These are phyloP conservation scores for Enteromius anoplus DNA, from an alignment of 2,797 vertebrate species.

Conservation along the genomic window DNA sequence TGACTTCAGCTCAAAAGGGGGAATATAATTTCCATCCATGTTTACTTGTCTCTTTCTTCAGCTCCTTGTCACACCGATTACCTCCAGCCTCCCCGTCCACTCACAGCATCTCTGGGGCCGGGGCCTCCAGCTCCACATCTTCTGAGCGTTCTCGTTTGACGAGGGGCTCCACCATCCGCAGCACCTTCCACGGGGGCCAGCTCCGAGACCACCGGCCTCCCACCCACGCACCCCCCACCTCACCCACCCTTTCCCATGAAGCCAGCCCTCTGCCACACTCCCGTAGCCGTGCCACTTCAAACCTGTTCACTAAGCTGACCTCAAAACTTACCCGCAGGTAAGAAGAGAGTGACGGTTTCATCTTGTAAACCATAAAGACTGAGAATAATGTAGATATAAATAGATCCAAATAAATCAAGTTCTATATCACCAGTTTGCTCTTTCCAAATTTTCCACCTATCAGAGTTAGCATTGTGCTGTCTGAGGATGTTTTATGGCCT, in stretches of 20 bases:
- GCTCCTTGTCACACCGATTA: slow-evolving; percentile 81
- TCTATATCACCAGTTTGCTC: neutral
- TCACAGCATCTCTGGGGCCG: slow-evolving; percentile 86
- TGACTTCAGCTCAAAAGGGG: neutral
- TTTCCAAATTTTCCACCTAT: neutral
- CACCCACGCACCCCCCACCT: slow-evolving; percentile 85
- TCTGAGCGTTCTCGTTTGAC: slow-evolving; percentile 87
- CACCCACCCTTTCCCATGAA: slow-evolving; percentile 88
- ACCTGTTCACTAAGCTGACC: slow-evolving; percentile 95
- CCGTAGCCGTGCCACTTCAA: slow-evolving; percentile 87
- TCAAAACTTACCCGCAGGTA: slow-evolving; percentile 95
- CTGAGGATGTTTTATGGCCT: neutral
- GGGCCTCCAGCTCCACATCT: slow-evolving; percentile 78
- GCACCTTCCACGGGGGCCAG: slow-evolving; percentile 93
- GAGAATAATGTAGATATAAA: neutral
- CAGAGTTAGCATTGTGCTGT: neutral
- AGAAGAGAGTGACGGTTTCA: slow-evolving; percentile 45
- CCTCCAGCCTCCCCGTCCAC: slow-evolving; percentile 90
- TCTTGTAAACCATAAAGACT: neutral
- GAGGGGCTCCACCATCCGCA: slow-evolving; percentile 88
- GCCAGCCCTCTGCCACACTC: slow-evolving; percentile 83
- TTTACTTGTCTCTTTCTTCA: slow-evolving; percentile 56
- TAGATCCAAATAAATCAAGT: neutral
- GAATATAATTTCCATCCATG: neutral
- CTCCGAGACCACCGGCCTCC: slow-evolving; percentile 85